A percentile compares a stretch with the other conserved stretches of the same genome.
These are phyloP conservation scores for Cryptus viduatorius DNA, from an alignment of 2,888 invertebrate genomes.

Conservation along the genomic window DNA sequence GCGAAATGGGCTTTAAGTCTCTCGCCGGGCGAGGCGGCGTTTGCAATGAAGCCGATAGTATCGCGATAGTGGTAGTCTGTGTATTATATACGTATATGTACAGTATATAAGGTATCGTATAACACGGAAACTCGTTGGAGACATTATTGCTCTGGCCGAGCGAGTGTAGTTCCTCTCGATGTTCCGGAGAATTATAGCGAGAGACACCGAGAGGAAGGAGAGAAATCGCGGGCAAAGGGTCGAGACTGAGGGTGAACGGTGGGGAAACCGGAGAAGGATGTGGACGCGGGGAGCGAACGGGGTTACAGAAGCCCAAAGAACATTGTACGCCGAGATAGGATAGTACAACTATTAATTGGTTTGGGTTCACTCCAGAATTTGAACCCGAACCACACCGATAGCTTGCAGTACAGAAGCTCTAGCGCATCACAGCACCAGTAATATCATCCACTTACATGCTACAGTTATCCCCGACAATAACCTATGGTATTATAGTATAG, in stretches of 20 bases:
- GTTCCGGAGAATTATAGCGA: constrained; percentile 58
- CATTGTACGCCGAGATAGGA: constrained; percentile 53
- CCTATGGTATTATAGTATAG: constrained; percentile 50
- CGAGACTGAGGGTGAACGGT: background rate
- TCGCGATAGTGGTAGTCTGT: constrained; percentile 38
- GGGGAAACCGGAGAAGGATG: constrained; percentile 20
- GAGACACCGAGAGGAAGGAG: constrained; percentile 34
- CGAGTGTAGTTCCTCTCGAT: constrained; percentile 26
- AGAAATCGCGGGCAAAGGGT: constrained; percentile 42
- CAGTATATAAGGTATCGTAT: constrained; percentile 39
- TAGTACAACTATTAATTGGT: constrained; percentile 75
- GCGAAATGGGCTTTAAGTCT: constrained; percentile 2
- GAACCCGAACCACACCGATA: constrained; percentile 26
- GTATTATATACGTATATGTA: constrained; percentile 2
- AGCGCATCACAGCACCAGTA: constrained; percentile 32
- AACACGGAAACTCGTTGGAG: constrained; percentile 54
- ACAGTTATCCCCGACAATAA: constrained; percentile 59
- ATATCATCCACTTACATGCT: constrained; percentile 63
- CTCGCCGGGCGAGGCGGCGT: background rate
- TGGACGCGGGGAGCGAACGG: background rate
- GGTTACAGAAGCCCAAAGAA: constrained; percentile 31
- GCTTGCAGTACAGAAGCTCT: constrained; percentile 39
- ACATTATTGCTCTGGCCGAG: constrained; percentile 54
- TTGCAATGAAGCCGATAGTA: constrained; percentile 40
- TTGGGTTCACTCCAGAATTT: constrained; percentile 69